Evolutionary conservation across 2,888 invertebrate genomes (phyloP), one percentile per base, ranked within the genome.

Genomic region (Andricus curvator): DNA sequence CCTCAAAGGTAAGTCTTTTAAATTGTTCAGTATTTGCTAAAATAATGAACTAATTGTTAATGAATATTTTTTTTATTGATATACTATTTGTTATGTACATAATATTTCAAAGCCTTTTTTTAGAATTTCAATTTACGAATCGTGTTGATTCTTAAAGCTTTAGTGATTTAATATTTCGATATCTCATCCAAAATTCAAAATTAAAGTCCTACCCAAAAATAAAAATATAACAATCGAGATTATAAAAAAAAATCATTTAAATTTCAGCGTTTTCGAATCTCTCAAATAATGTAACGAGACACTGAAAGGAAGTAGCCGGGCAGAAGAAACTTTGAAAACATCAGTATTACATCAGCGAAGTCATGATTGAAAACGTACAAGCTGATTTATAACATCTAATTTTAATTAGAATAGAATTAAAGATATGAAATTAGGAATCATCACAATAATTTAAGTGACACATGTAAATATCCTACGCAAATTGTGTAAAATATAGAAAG

Each of bases 1-100:
- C 80, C 91, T 95, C 48, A 94, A 94, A 92, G 93, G 94, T 94
- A 90, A 86, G 84, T 56, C 80, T 33, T 5, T 68, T 22, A n/a
- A 22, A 20, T 4, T 25, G 15, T 56, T 77, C 37, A 13, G 4
- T 15, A 17, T 29, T 64, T 17, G 6, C 15, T 68, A 20, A 6
- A 20, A 33, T 20, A 68, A 15, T 20, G 20, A 51, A 62, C 0
- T 29, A 78, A 67, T 67, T 22, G 37, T 41, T 37, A 65, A 11
- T 25, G 48, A 80, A 66, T 20, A 62, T n/a, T 41, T n/a, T 41
- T n/a, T 67, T 80, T 37, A 77, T 51, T 56, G 29, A 79, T 66
- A 22, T 48, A 48, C 17, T 17, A 48, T 17, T 48, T 13, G 1
- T 48, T 44, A 44, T 48, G 5, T 17, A 48, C 48, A 48, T 17